Percentiles rank a stretch among this genome's conserved stretches.
These are phyloP conservation scores for Lota lota DNA, from an alignment of 2,113 vertebrate species.

Conservation along the genomic window DNA sequence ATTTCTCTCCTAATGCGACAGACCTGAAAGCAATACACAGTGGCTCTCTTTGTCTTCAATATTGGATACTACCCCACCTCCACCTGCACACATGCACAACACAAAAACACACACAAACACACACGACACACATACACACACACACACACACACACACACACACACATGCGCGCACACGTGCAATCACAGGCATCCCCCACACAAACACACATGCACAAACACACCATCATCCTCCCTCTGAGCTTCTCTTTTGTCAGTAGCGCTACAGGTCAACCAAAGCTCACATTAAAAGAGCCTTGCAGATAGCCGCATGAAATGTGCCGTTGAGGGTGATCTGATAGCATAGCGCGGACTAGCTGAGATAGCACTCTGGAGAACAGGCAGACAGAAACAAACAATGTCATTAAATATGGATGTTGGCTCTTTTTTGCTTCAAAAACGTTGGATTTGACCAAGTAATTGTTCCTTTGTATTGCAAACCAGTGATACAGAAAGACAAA, in stretches of 20 bases:
- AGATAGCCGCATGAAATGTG: conserved; percentile 38
- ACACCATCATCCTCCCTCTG: background rate
- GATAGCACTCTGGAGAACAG: conserved; percentile 43
- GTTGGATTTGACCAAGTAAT: conserved; percentile 70
- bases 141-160: background rate
- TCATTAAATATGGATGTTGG: conserved; percentile 75
- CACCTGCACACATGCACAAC: too few species aligned
- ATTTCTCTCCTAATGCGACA: too few species aligned
- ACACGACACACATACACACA: background rate
- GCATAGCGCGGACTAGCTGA: conserved; percentile 17
- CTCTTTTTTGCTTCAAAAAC: conserved; percentile 63
- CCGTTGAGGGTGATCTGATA: conserved; percentile 33
- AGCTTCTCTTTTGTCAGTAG: conserved; percentile 8
- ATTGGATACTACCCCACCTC: too few species aligned
- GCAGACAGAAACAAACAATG: conserved; percentile 60
- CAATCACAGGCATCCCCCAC: background rate
- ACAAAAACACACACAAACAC: too few species aligned
- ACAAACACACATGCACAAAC: background rate
- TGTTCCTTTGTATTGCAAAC: conserved; percentile 59
- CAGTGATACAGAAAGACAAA: conserved; percentile 44
- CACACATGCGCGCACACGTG: background rate
- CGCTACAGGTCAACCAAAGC: conserved; percentile 43
- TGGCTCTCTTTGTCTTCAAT: too few species aligned
- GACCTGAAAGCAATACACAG: too few species aligned
- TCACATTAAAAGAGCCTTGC: conserved; percentile 5